Base-by-base conservation (phyloP, 2,888 invertebrate genomes). In the Deroplatys truncata region DNA sequence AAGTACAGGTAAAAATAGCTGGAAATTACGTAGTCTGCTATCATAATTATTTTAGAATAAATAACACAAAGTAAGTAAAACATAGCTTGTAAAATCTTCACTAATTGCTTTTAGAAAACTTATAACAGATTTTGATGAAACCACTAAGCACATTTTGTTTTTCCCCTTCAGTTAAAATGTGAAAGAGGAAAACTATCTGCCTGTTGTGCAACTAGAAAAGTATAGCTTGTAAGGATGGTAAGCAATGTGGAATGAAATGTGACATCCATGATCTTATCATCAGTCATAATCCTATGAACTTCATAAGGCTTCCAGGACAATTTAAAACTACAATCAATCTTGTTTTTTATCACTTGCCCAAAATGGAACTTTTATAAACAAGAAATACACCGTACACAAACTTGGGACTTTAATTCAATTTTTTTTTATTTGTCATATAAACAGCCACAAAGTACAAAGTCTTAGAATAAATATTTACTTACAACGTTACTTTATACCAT, bases 401-500 rank as follows among this genome's bases (percentile, higher is more conserved):
- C 90, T 88, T 84, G 90, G 90, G 90, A 88, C 43, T 88, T 72
- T 72, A 28, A 85, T 82, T 89, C n/a, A 25, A 28, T 89, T 89
- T 88, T 85, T 82, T 83, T 72, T 82, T 88, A 82, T 72, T 72
- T 72, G 5, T 72, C 56, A 20, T 72, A 72, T 20, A 25, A 72
- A 83, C 85, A 56, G 85, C 49, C 83, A 88, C 85, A 88, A 86
- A 90, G 90, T 90, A 90, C 90, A 90, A 90, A 90, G 88, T 84
- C 28, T 88, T 84, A 85, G 85, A 25, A 83, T 35, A 88, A 87
- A 83, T n/a, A 29, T 35, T 28, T 88, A 72, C 56, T 43, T 72
- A 72, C 56, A 72, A 72, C 9, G 20, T 72, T 72, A 72, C 43
- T 49, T 85, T 28, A 29, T 85, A 49, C 29, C 28, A 85, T 43